Base-by-base conservation (phyloP, 2,888 invertebrate species). In the Catonia carolina region DNA sequence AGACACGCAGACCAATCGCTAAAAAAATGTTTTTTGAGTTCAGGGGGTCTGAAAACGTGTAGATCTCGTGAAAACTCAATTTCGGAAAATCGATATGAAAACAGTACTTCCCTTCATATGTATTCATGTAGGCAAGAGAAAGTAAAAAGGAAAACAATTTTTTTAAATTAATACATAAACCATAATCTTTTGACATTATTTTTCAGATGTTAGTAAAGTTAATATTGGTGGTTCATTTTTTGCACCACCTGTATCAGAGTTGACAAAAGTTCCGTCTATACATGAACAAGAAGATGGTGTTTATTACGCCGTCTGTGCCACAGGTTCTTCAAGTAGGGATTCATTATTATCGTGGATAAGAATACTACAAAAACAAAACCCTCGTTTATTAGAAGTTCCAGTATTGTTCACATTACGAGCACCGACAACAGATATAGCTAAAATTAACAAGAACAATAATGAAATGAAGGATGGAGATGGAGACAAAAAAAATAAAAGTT, bases 201-300 rank as follows among this genome's bases (percentile, higher is more conserved):
- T 39, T 56, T 45, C 45, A 45, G 45, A 27, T 50, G n/a, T 53
- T 56, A 20, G 2, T 22, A 53, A 36, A 14, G 48, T 54, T 55
- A 45, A 22, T 33, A 62, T 62, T 36, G 58, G 72, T 78, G 55
- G 77, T 83, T 81, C 84, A 2, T 48, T 75, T 71, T 67, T 59
- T 49, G 53, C 64, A 69, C 74, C 62, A 65, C 77, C 51, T 74
- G 77, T 70, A 58, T 62, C 66, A 12, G 61, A 75, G 48, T 45
- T 72, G 6, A 73, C 75, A 12, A 71, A 77, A 2, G 72, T 77
- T 58, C 82, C 83, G 8, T 83, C 85, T 22, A 83, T 93, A 1
- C 96, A 98, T 70, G 91, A 95, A 70, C 95, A 97, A 73, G 85
- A 89, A 55, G 95, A 97, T 73, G 94, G 93, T 3, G 87, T 86